phyloP scores from a whole-genome alignment of 2,888 invertebrate genomes.

The Chrysomela aeneicollis region DNA sequence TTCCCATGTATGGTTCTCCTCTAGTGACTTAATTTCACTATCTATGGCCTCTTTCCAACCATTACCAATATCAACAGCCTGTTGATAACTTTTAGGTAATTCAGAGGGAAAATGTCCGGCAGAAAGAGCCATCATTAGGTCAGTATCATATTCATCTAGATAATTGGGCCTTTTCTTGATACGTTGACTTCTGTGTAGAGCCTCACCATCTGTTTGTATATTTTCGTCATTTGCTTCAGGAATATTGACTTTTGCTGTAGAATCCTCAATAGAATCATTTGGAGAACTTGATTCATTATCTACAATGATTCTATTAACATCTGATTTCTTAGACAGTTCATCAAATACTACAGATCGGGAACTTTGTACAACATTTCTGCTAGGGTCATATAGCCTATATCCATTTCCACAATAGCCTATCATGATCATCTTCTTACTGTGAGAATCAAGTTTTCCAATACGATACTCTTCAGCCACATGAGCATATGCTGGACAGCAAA shows the following conservation, averaged over 20 bases:
- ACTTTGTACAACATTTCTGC: not conserved
- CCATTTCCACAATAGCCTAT: constrained; percentile 18
- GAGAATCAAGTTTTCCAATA: constrained; percentile 30
- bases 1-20: constrained; percentile 3
- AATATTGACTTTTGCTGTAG: not conserved
- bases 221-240: not conserved
- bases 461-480: constrained; percentile 26
- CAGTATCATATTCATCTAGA: not conserved
- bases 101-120: constrained; percentile 11
- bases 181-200: not conserved
- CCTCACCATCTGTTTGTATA: not conserved
- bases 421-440: constrained; percentile 25
- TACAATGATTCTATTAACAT: not conserved
- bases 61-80: constrained; percentile 6
- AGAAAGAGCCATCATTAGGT: constrained; percentile 8
- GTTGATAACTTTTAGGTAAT: constrained; percentile 12
- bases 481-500: constrained; percentile 37
- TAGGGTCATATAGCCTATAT: constrained; percentile 2
- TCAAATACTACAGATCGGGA: constrained; percentile 3
- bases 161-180: not conserved
- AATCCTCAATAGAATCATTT: not conserved
- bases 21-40: not conserved
- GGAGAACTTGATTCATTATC: not conserved
- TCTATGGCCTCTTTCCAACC: constrained; percentile 7
- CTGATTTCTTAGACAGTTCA: not conserved